These are phyloP conservation scores for Perizoma flavofasciatum DNA, from an alignment of 2,888 invertebrate species.

Conservation along the genomic window DNA sequence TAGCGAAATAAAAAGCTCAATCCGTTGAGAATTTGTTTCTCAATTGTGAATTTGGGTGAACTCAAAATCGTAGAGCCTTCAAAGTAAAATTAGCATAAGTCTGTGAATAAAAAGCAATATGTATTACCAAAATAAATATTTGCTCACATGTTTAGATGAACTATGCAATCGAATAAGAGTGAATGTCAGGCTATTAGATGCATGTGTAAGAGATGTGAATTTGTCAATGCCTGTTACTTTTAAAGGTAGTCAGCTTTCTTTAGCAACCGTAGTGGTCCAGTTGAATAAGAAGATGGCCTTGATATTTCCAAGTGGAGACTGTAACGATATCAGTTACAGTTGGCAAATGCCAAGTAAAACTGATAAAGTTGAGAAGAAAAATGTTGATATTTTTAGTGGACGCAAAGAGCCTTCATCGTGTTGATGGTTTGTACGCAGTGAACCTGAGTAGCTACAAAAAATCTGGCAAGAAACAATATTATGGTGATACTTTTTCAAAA, in stretches of 20 bases:
- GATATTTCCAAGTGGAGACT: neutral
- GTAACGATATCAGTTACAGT: too few species aligned
- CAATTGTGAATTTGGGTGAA: neutral
- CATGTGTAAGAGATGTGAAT: constrained; percentile 16
- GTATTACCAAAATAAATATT: constrained; percentile 3
- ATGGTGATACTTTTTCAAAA: too few species aligned
- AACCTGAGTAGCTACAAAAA: too few species aligned
- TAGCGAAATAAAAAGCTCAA: too few species aligned
- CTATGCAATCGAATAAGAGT: neutral
- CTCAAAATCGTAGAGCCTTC: neutral
- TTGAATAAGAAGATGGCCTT: constrained; percentile 10
- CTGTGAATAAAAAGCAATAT: constrained; percentile 9
- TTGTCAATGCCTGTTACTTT: constrained; percentile 20
- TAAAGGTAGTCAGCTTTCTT: constrained; percentile 20
- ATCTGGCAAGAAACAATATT: too few species aligned
- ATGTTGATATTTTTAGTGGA: too few species aligned
- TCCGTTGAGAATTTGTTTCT: too few species aligned
- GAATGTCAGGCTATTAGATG: neutral
- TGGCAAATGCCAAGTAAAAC: too few species aligned
- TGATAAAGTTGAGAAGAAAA: too few species aligned
- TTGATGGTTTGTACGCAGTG: too few species aligned
- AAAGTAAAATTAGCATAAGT: neutral
- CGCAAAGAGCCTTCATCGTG: too few species aligned
- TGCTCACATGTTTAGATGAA: constrained; percentile 3
- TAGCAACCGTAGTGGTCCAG: neutral